Evolutionary conservation across 1,140 invertebrate genomes (phyloP).

Genomic region (Ceratosolen solmsi): DNA sequence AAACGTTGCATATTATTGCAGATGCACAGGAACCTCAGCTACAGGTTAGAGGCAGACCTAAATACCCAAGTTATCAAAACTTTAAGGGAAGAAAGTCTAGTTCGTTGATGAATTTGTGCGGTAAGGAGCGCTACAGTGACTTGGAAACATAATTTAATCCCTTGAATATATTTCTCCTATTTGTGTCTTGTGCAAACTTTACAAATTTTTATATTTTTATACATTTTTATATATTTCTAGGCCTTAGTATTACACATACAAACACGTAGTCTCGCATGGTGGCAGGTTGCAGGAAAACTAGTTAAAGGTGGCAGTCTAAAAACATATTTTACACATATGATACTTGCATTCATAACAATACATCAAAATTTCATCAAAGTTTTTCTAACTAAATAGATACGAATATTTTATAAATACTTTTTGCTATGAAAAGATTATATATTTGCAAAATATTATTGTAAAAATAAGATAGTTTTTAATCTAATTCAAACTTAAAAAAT

Average conservation of each 20-base stretch:
- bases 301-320: constrained; percentile 61
- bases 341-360: constrained; percentile 39
- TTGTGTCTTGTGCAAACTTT: constrained; percentile 61
- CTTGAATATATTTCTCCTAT: constrained; percentile 52
- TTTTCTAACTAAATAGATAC: constrained; percentile 37
- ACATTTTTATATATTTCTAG: constrained; percentile 41
- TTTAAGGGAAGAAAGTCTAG: constrained; percentile 92
- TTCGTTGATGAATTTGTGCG: constrained; percentile 94
- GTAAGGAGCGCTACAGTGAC: constrained; percentile 80
- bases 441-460: too few relatives aligned
- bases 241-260: constrained; percentile 52
- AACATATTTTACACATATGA: constrained; percentile 43
- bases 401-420: not conserved
- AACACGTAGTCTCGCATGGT: constrained; percentile 68
- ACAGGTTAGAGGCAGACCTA: constrained; percentile 84
- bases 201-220: constrained; percentile 54
- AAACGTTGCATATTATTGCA: constrained; percentile 75
- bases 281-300: constrained; percentile 65
- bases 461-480: too few relatives aligned
- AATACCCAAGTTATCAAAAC: constrained; percentile 88
- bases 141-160: constrained; percentile 54
- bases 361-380: constrained; percentile 41
- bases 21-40: constrained; percentile 81
- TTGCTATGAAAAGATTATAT: too few relatives aligned
- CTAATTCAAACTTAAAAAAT: too few relatives aligned